A percentile compares a stretch with the other conserved stretches of the same genome.
Evolutionary conservation across 2,888 invertebrate species (phyloP).

Genomic region (Drosophila hawaiiensis): DNA sequence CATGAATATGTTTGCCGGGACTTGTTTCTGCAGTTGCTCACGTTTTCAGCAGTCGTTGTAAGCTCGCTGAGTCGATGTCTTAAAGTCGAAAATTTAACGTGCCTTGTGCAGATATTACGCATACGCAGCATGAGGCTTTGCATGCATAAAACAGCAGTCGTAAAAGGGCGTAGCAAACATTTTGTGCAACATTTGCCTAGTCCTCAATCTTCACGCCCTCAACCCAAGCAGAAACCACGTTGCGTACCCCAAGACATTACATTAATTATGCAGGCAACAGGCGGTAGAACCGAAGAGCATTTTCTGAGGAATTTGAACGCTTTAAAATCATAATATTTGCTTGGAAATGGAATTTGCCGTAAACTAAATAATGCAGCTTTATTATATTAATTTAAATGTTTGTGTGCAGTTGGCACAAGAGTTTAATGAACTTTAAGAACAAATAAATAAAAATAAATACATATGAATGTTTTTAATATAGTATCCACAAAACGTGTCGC

Average conservation of each 20-base stretch:
- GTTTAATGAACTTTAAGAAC: constrained; percentile 66
- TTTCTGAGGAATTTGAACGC: neutral
- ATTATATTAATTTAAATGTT: constrained; percentile 26
- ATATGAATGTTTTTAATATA: constrained; percentile 39
- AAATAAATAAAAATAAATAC: constrained; percentile 25
- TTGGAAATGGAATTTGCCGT: neutral
- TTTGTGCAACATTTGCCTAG: constrained; percentile 56
- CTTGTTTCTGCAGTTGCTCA: neutral
- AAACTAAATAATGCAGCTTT: neutral
- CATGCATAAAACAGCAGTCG: constrained; percentile 71
- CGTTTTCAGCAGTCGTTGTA: neutral
- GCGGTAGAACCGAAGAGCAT: constrained; percentile 2
- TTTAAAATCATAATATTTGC: constrained; percentile 16
- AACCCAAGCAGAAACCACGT: constrained; percentile 23
- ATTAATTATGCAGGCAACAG: constrained; percentile 68
- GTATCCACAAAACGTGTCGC: constrained; percentile 65
- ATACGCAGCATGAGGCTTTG: constrained; percentile 73
- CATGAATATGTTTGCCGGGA: neutral
- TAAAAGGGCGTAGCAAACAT: constrained; percentile 29
- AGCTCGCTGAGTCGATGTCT: constrained; percentile 5
- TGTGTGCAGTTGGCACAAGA: constrained; percentile 11
- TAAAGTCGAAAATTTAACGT: constrained; percentile 30
- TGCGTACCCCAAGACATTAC: constrained; percentile 31
- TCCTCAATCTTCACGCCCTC: neutral
- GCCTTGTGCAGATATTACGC: constrained; percentile 45